These are phyloP conservation scores for Channa striata DNA, from an alignment of 2,797 vertebrate species.

Conservation along the genomic window DNA sequence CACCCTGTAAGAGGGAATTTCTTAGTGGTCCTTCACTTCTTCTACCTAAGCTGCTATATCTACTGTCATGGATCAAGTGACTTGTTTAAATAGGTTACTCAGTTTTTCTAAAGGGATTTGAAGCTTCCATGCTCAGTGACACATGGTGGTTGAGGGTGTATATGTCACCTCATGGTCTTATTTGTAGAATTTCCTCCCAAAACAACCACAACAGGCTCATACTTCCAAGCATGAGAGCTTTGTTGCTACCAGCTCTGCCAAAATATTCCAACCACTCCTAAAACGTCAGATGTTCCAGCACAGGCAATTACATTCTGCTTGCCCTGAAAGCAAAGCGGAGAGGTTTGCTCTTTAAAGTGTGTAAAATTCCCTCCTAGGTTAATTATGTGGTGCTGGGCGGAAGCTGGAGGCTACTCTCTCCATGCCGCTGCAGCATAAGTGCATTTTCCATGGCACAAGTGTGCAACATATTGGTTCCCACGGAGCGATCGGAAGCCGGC, in stretches of 20 bases:
- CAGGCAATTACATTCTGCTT: constrained; percentile 78
- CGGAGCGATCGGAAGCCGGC: constrained; percentile 68
- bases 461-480: constrained; percentile 69
- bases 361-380: constrained; percentile 79
- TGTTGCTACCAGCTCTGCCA: constrained; percentile 74
- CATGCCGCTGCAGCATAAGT: constrained; percentile 54
- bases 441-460: constrained; percentile 73
- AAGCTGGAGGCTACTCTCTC: constrained; percentile 70
- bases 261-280: constrained; percentile 81
- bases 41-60: constrained; percentile 36
- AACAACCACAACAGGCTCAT: constrained; percentile 69
- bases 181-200: constrained; percentile 65
- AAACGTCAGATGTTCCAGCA: constrained; percentile 74
- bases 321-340: constrained; percentile 75
- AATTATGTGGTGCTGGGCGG: constrained; percentile 80
- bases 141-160: constrained; percentile 26
- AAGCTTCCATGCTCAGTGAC: constrained; percentile 31
- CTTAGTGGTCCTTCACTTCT: constrained; percentile 51
- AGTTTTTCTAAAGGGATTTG: constrained; percentile 22
- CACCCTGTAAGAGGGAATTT: constrained; percentile 75
- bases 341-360: constrained; percentile 78
- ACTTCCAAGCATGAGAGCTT: constrained; percentile 70
- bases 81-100: constrained; percentile 24
- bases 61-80: constrained; percentile 17
- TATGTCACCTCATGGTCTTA: constrained; percentile 58